These are phyloP conservation scores for Zoanthus gigantus DNA, from an alignment of 92 coral and sea anemone species.

Conservation along the genomic window DNA sequence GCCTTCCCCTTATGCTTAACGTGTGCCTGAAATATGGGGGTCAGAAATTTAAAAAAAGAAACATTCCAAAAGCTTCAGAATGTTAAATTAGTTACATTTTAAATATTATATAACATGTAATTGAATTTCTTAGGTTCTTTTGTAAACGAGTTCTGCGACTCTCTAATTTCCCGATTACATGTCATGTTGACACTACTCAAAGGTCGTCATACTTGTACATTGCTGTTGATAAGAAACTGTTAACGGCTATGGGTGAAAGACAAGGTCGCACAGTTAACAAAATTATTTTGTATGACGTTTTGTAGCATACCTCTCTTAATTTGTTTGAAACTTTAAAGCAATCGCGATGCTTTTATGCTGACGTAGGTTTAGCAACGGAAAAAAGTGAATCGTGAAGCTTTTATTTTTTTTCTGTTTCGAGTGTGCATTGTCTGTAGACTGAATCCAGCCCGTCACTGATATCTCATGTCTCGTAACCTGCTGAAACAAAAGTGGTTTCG, in stretches of 20 bases:
- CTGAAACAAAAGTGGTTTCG: constrained; percentile 27
- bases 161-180: neutral
- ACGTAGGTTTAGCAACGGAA: neutral
- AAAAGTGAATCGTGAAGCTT: neutral
- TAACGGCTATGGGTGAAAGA: neutral
- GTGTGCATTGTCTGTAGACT: neutral
- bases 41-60: too few species aligned
- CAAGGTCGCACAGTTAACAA: neutral
- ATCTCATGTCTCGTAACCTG: neutral
- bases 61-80: too few species aligned
- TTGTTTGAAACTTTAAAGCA: neutral
- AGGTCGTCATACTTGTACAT: neutral
- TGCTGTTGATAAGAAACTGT: constrained; percentile 1
- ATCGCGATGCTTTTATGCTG: neutral
- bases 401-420: neutral
- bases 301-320: neutral
- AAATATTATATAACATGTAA: too few species aligned
- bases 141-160: too few species aligned
- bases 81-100: too few species aligned
- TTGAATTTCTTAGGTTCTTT: too few species aligned
- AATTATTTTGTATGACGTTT: neutral
- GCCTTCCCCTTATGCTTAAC: too few species aligned
- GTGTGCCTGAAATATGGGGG: too few species aligned
- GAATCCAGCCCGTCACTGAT: neutral
- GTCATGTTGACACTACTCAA: neutral